phyloP scores from a whole-genome alignment of 2,888 invertebrate genomes.

The Rhamphomyia laevipes region DNA sequence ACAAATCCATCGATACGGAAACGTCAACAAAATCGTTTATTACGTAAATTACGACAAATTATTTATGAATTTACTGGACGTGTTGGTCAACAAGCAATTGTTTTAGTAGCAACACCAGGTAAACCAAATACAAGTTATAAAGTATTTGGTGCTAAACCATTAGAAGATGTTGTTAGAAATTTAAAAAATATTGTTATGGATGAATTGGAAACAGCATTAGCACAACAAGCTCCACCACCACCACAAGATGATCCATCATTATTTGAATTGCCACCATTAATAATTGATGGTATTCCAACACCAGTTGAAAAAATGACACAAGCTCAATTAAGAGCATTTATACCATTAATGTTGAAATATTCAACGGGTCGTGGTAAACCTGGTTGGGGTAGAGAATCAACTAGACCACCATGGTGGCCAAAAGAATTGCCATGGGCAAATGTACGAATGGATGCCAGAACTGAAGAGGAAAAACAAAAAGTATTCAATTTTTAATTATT shows the following conservation, averaged over 20 bases:
- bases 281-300: constrained; percentile 95
- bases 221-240: constrained; percentile 82
- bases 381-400: constrained; percentile 94
- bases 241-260: constrained; percentile 74
- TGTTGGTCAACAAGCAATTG: constrained; percentile 94
- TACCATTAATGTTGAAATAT: constrained; percentile 95
- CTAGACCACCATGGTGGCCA: constrained; percentile 96
- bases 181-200: constrained; percentile 87
- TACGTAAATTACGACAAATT: constrained; percentile 80
- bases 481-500: constrained; percentile 40
- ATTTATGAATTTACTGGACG: constrained; percentile 95
- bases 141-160: constrained; percentile 92
- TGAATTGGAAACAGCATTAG: constrained; percentile 83
- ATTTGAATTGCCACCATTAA: constrained; percentile 90
- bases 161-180: constrained; percentile 91
- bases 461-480: constrained; percentile 95
- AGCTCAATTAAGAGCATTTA: constrained; percentile 91
- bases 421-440: constrained; percentile 97
- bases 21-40: constrained; percentile 84
- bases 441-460: constrained; percentile 91
- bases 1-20: constrained; percentile 94
- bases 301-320: constrained; percentile 99
- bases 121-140: constrained; percentile 93
- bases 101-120: constrained; percentile 90
- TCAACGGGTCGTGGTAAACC: constrained; percentile 95